Conservation (phyloP, 2,797 vertebrate species). For the Macrochelys suwanniensis region DNA sequence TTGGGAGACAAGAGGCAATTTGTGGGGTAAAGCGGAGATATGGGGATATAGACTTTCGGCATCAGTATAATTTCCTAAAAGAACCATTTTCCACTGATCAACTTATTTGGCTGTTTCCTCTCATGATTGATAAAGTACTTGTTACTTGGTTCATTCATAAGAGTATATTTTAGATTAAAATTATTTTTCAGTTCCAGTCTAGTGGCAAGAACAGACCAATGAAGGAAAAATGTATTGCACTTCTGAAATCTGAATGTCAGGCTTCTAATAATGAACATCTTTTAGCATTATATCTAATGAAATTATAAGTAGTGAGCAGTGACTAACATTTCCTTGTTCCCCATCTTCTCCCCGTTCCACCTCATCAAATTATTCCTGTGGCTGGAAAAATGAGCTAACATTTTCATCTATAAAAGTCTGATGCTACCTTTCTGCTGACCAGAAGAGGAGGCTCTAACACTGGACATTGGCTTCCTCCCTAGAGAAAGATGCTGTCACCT, state of each 20-base stretch:
- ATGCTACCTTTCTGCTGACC: slow-evolving; percentile 37
- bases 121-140: neutral
- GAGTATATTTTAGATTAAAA: neutral
- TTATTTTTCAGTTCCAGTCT: neutral
- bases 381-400: neutral
- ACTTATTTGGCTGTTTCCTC: neutral
- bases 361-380: neutral
- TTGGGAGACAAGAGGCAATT: neutral
- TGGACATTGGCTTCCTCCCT: slow-evolving; percentile 24
- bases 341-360: neutral
- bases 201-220: neutral
- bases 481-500: neutral
- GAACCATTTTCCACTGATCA: neutral
- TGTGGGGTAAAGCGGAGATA: accelerated
- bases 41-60: neutral
- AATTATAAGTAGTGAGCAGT: neutral
- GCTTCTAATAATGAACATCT: neutral
- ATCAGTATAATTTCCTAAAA: neutral
- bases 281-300: neutral
- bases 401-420: neutral
- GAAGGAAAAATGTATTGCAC: neutral
- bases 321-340: slow-evolving; percentile 11
- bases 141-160: neutral
- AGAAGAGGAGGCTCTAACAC: slow-evolving; percentile 76
- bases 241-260: slow-evolving; percentile 2